Percentiles rank a stretch among this genome's conserved stretches.
Evolutionary conservation across 2,888 invertebrate species (phyloP).

Genomic region (Tetheella fluctuosa): DNA sequence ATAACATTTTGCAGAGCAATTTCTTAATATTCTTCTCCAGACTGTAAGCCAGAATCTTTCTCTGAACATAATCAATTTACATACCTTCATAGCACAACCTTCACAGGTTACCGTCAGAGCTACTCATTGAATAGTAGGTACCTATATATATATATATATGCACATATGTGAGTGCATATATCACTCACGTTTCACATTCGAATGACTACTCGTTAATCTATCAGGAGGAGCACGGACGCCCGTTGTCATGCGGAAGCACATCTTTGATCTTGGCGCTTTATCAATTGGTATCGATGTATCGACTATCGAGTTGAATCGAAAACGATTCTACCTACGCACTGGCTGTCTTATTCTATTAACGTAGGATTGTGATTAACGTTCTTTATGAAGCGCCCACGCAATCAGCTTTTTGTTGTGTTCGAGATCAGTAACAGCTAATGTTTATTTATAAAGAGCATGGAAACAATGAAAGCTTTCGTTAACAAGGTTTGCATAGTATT

Average conservation of each 20-base stretch:
- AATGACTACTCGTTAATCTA: conserved; percentile 53
- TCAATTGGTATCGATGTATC: conserved; percentile 71
- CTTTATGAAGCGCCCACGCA: conserved; percentile 50
- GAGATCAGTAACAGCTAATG: conserved; percentile 20
- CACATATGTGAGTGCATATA: conserved; percentile 15
- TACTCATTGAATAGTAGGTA: background rate
- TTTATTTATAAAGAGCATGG: conserved; percentile 21
- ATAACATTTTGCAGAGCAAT: background rate
- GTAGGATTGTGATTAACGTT: conserved; percentile 51
- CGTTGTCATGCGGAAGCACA: conserved; percentile 71
- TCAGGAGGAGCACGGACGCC: conserved; percentile 50
- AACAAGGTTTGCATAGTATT: conserved; percentile 8
- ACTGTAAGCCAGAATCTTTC: background rate
- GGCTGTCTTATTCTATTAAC: conserved; percentile 58
- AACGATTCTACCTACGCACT: conserved; percentile 64
- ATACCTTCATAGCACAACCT: no score
- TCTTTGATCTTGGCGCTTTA: conserved; percentile 72
- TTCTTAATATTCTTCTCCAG: background rate
- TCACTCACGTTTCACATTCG: conserved; percentile 40
- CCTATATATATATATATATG: background rate
- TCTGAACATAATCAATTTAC: background rate
- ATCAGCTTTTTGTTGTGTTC: conserved; percentile 39
- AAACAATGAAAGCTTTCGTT: conserved; percentile 9
- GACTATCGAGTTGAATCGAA: conserved; percentile 62
- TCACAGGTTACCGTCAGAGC: no score